Evolutionary conservation across 2,888 invertebrate genomes (phyloP).

Genomic region (Tenthredo livida): DNA sequence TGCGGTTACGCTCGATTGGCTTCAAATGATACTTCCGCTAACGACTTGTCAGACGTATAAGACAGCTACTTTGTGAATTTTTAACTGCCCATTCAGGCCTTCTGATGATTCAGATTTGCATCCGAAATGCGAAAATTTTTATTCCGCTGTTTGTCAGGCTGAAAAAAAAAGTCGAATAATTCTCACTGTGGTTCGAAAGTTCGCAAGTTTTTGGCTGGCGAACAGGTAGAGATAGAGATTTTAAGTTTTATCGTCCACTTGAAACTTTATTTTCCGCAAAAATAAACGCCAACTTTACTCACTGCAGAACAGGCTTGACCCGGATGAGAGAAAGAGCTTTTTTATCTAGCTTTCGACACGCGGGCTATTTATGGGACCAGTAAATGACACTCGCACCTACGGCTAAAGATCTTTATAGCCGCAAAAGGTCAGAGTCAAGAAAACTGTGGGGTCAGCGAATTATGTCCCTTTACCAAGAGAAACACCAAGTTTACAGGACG

Average conservation of each 20-base stretch:
- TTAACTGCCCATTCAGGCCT: neutral
- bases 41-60: slow-evolving; percentile 14
- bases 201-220: neutral
- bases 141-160: neutral
- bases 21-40: slow-evolving; percentile 30
- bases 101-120: neutral
- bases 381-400: slow-evolving; percentile 48
- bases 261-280: neutral
- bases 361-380: slow-evolving; percentile 28
- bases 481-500: neutral
- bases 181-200: neutral
- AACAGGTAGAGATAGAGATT: neutral
- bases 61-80: neutral
- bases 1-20: slow-evolving; percentile 13
- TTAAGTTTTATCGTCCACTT: neutral
- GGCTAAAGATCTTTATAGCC: slow-evolving; percentile 44
- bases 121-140: neutral
- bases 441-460: slow-evolving; percentile 43
- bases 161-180: neutral
- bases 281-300: slow-evolving; percentile 9
- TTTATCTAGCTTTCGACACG: slow-evolving; percentile 34
- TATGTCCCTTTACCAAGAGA: slow-evolving; percentile 21
- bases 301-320: neutral
- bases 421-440: slow-evolving; percentile 17
- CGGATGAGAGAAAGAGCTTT: slow-evolving; percentile 6